phyloP scores from a whole-genome alignment of 2,888 invertebrate genomes.

The Amiota communis region DNA sequence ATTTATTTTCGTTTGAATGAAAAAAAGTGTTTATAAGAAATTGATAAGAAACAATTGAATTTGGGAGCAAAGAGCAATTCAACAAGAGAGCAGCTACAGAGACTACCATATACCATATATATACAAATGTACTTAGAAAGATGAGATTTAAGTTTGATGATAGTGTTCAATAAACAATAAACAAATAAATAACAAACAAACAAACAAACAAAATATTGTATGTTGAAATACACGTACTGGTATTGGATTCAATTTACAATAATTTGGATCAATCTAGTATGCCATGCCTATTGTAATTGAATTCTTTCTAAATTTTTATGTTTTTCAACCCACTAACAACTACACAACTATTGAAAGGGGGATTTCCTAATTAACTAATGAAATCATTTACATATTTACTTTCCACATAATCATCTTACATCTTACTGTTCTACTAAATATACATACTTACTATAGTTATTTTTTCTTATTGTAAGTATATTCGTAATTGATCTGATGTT shows the following conservation, averaged over 20 bases:
- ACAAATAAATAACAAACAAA: constrained; percentile 22
- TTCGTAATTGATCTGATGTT: constrained; percentile 10
- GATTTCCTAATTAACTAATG: constrained; percentile 65
- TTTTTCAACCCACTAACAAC: constrained; percentile 2
- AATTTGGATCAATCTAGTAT: constrained; percentile 55
- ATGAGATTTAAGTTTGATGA: not conserved
- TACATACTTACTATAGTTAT: not conserved
- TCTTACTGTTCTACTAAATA: not conserved
- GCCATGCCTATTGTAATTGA: constrained; percentile 15
- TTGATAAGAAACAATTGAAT: no score
- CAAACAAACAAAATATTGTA: not conserved
- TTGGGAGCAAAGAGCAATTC: constrained; percentile 41
- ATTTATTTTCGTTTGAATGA: constrained; percentile 25
- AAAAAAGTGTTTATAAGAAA: constrained; percentile 39
- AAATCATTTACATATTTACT: constrained; percentile 57
- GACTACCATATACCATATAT: no score
- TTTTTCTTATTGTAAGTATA: not conserved
- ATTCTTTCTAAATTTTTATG: not conserved
- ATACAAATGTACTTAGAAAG: no score
- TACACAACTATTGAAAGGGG: constrained; percentile 25
- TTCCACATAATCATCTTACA: not conserved
- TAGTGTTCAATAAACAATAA: not conserved
- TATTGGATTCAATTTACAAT: constrained; percentile 14
- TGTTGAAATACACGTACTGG: not conserved
- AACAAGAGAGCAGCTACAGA: constrained; percentile 17